Percentiles rank a stretch among this genome's conserved stretches.
phyloP scores from a whole-genome alignment of 1,140 invertebrate species.

The Habropoda laboriosa region DNA sequence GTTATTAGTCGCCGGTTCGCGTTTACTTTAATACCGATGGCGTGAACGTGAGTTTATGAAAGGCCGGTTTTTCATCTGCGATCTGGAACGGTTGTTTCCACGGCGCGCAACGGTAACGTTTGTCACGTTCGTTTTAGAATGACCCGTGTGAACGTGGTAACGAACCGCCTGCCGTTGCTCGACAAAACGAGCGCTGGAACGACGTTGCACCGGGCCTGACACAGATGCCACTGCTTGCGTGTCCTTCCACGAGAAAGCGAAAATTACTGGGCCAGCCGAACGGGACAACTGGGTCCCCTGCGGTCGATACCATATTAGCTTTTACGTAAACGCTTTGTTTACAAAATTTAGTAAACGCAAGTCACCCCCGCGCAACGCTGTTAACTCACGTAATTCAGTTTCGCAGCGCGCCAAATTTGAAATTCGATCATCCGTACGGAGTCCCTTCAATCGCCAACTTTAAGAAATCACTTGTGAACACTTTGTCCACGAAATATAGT shows the following conservation, averaged over 20 bases:
- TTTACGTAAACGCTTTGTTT: too few relatives aligned
- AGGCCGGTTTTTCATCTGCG: constrained; percentile 49
- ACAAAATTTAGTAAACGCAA: too few relatives aligned
- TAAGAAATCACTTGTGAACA: too few relatives aligned
- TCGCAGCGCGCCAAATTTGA: too few relatives aligned
- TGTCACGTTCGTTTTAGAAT: constrained; percentile 65
- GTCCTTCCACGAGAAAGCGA: constrained; percentile 55
- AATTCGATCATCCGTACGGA: too few relatives aligned
- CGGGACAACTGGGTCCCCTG: neutral
- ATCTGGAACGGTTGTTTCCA: constrained; percentile 65
- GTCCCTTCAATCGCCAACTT: too few relatives aligned
- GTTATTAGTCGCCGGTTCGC: constrained; percentile 23
- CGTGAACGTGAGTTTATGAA: constrained; percentile 52
- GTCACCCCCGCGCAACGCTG: too few relatives aligned
- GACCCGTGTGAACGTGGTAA: constrained; percentile 53
- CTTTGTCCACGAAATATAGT: too few relatives aligned
- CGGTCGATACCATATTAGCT: too few relatives aligned
- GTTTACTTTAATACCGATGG: constrained; percentile 29
- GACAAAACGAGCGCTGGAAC: constrained; percentile 37
- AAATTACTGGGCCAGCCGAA: constrained; percentile 11
- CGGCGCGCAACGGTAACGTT: constrained; percentile 67
- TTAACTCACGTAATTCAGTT: too few relatives aligned
- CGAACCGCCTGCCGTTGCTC: constrained; percentile 52
- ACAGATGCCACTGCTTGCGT: constrained; percentile 36
- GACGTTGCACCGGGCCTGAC: constrained; percentile 7